These are phyloP conservation scores for Apis laboriosa DNA, from an alignment of 1,140 invertebrate genomes.

Conservation along the genomic window DNA sequence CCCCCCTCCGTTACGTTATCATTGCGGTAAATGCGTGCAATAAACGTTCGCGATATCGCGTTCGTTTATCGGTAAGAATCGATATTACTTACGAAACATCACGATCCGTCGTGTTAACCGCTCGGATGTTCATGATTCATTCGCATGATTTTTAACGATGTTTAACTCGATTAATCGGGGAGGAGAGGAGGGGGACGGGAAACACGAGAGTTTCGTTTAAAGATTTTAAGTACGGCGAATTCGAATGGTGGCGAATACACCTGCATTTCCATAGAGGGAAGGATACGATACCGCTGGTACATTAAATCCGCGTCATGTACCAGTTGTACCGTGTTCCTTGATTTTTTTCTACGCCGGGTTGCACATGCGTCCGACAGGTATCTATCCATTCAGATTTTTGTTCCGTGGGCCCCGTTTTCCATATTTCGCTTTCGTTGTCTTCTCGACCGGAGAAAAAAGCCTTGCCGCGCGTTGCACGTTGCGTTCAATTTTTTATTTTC, in stretches of 20 bases:
- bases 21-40: too few species aligned
- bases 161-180: too few species aligned
- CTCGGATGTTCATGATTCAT: too few species aligned
- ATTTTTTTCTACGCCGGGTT: constrained; percentile 5
- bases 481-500: constrained; percentile 45
- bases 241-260: background rate
- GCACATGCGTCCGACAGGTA: constrained; percentile 44
- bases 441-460: constrained; percentile 44
- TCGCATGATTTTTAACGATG: too few species aligned
- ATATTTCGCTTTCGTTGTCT: constrained; percentile 48
- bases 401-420: constrained; percentile 30
- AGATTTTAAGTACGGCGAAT: background rate
- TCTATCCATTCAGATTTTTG: constrained; percentile 43
- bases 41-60: too few species aligned
- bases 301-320: background rate
- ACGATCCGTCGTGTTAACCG: too few species aligned
- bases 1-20: too few species aligned
- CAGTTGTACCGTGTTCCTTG: background rate
- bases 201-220: too few species aligned
- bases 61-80: too few species aligned
- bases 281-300: background rate
- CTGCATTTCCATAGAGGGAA: background rate
- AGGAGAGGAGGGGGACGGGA: too few species aligned
- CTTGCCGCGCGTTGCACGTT: constrained; percentile 27
- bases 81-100: too few species aligned